These are phyloP conservation scores for Malacoraja senta DNA, from an alignment of 2,797 vertebrate genomes.

Conservation along the genomic window DNA sequence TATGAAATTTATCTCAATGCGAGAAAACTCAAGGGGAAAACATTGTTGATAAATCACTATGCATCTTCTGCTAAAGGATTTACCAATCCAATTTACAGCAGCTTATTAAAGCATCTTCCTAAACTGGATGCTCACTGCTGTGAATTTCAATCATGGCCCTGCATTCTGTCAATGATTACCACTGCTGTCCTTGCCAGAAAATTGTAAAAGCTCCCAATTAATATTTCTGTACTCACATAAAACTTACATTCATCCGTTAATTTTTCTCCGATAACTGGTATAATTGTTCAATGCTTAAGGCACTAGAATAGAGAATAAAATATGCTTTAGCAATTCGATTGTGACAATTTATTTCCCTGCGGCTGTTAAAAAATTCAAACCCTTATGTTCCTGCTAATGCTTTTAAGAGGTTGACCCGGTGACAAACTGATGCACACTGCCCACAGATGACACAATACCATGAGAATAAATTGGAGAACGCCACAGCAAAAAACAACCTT, in stretches of 20 bases:
- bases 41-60: not conserved
- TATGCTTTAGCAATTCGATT: not conserved
- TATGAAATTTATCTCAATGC: not conserved
- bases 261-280: not conserved
- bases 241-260: not conserved
- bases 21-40: not conserved
- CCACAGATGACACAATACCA: not conserved
- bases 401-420: not conserved
- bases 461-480: not conserved
- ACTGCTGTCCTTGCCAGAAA: not conserved
- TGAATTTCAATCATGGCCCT: constrained; percentile 26
- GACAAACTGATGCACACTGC: not conserved
- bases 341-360: not conserved
- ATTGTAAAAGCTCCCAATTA: constrained; percentile 8
- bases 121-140: not conserved
- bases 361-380: not conserved
- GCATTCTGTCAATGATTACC: not conserved
- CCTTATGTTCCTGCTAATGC: not conserved
- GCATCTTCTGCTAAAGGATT: constrained; percentile 3
- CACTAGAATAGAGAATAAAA: not conserved
- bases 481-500: not conserved
- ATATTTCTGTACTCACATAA: constrained; percentile 12
- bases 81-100: not conserved
- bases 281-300: not conserved
- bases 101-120: constrained; percentile 22